These are phyloP conservation scores for Phrynocephalus forsythii DNA, from an alignment of 2,797 vertebrate species.

Conservation along the genomic window DNA sequence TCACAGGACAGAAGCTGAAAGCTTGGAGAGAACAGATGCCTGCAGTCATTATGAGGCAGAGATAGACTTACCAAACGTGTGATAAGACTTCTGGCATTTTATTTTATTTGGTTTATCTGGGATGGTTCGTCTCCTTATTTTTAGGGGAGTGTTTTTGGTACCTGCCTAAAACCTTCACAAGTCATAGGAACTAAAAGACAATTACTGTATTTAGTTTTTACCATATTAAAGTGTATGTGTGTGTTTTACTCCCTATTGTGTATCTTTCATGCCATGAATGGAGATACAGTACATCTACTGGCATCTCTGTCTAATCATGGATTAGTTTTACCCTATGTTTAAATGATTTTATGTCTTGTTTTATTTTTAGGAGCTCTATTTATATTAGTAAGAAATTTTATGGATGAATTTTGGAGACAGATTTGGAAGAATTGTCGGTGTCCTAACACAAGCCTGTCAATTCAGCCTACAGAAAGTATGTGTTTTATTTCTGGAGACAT, in stretches of 20 bases:
- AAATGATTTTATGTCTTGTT: not conserved
- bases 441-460: not conserved
- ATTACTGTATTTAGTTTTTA: not conserved
- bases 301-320: not conserved
- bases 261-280: not conserved
- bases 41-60: constrained; percentile 3
- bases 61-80: constrained; percentile 28
- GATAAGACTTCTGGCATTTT: not conserved
- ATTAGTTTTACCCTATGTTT: not conserved
- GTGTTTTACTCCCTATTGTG: not conserved
- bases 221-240: not conserved
- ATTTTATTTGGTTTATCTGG: not conserved
- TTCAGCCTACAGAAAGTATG: not conserved
- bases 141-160: not conserved
- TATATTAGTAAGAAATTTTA: not conserved
- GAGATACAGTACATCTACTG: not conserved
- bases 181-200: not conserved
- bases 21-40: not conserved
- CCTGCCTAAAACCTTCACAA: not conserved
- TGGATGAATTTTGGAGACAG: not conserved
- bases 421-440: not conserved
- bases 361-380: not conserved
- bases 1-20: accelerated
- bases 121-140: too few relatives aligned
- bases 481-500: constrained; percentile 18